phyloP scores from a whole-genome alignment of 2,113 vertebrate genomes.

The Dipodomys merriami region DNA sequence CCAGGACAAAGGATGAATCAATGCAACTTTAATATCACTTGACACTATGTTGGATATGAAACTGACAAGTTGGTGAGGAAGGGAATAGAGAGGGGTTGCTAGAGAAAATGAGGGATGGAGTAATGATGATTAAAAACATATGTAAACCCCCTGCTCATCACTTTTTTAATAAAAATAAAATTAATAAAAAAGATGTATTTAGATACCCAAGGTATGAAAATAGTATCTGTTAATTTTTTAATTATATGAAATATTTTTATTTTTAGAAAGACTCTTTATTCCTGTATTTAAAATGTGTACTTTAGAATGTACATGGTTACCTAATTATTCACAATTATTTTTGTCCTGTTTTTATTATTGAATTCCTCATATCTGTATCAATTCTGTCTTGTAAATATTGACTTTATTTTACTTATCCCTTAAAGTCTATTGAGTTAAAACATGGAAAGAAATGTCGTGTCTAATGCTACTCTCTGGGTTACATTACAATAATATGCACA shows the following conservation, averaged over 20 bases:
- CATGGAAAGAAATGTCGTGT: slow-evolving; percentile 52
- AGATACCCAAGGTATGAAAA: too few species aligned
- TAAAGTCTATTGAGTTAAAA: slow-evolving; percentile 47
- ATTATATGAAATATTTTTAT: background rate
- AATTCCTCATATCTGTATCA: background rate
- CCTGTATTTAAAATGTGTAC: background rate
- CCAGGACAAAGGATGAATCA: too few species aligned
- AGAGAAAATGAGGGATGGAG: too few species aligned
- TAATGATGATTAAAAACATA: too few species aligned
- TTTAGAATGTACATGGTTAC: background rate
- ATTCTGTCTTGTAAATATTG: background rate
- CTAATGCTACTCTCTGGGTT: slow-evolving; percentile 38
- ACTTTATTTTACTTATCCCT: slow-evolving; percentile 10
- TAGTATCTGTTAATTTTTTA: background rate
- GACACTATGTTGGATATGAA: too few species aligned
- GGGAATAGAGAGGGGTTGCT: too few species aligned
- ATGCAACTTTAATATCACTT: too few species aligned
- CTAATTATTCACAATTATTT: background rate
- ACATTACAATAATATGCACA: slow-evolving; percentile 59
- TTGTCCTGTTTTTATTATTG: background rate
- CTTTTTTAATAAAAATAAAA: too few species aligned
- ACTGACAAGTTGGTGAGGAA: too few species aligned
- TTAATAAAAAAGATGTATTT: too few species aligned
- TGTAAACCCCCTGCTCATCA: too few species aligned
- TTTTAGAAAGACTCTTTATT: background rate